Conservation (phyloP, 2,797 vertebrate genomes). For the Meda fulgida region DNA sequence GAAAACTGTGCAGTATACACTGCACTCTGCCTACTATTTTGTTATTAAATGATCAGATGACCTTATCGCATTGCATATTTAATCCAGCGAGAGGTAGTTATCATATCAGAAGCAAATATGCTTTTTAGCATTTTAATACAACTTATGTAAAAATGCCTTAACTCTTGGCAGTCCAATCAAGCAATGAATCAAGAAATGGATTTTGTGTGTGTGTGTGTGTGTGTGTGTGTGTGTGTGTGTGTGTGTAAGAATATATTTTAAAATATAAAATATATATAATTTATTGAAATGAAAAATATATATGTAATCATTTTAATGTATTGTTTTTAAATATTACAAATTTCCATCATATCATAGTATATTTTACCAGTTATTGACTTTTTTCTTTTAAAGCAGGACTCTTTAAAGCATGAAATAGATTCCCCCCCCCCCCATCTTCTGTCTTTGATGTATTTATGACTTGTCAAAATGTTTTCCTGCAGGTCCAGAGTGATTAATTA, state of each 20-base stretch:
- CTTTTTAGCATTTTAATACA: slow-evolving; percentile 20
- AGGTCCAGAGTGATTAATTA: neutral
- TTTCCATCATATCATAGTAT: neutral
- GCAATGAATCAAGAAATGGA: neutral
- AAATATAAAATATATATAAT: neutral
- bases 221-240: too few species aligned
- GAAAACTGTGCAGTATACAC: neutral
- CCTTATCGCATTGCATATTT: neutral
- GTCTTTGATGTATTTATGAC: neutral
- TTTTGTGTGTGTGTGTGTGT: neutral
- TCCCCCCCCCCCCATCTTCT: neutral
- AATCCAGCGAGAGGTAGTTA: neutral
- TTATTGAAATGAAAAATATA: neutral
- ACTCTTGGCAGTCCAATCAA: neutral
- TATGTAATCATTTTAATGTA: neutral
- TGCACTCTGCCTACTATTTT: neutral
- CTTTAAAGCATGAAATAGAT: neutral
- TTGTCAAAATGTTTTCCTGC: slow-evolving; percentile 11
- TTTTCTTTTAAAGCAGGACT: neutral
- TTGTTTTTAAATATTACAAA: neutral
- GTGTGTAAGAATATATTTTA: neutral
- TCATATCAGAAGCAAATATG: neutral
- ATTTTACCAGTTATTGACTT: neutral
- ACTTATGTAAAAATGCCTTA: neutral
- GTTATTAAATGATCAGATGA: neutral